phyloP scores from a whole-genome alignment of 2,888 invertebrate genomes.

The Drepana falcataria region DNA sequence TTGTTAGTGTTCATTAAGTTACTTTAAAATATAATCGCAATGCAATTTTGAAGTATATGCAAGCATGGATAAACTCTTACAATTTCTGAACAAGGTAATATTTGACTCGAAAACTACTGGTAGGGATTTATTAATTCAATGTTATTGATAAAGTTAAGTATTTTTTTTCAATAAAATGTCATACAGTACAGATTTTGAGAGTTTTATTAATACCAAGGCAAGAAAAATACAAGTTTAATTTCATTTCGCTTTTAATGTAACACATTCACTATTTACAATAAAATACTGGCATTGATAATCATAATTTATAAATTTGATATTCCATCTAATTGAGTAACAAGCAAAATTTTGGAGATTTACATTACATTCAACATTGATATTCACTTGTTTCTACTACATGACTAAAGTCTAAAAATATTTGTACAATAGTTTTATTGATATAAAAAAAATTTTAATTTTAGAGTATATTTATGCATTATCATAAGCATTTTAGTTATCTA shows the following conservation, averaged over 20 bases:
- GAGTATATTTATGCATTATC: conserved; percentile 20
- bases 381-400: conserved; percentile 21
- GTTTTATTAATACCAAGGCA: conserved; percentile 27
- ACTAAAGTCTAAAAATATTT: conserved; percentile 48
- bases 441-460: conserved; percentile 25
- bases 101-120: conserved; percentile 47
- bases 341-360: conserved; percentile 16
- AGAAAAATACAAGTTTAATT: conserved; percentile 43
- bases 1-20: conserved; percentile 28
- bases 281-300: conserved; percentile 74
- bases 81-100: conserved; percentile 55
- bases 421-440: conserved; percentile 42
- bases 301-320: conserved; percentile 38
- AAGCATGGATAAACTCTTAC: conserved; percentile 57
- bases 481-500: conserved; percentile 19
- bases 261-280: conserved; percentile 73
- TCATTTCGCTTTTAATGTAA: conserved; percentile 69
- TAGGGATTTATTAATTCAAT: conserved; percentile 55
- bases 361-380: conserved; percentile 18
- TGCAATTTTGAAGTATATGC: conserved; percentile 56
- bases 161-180: conserved; percentile 73
- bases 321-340: conserved; percentile 31
- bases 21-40: conserved; percentile 5
- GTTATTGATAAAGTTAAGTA: conserved; percentile 60
- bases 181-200: conserved; percentile 26